Evolutionary conservation across 2,113 vertebrate genomes (phyloP).

Genomic region (Periophthalmus modestus): DNA sequence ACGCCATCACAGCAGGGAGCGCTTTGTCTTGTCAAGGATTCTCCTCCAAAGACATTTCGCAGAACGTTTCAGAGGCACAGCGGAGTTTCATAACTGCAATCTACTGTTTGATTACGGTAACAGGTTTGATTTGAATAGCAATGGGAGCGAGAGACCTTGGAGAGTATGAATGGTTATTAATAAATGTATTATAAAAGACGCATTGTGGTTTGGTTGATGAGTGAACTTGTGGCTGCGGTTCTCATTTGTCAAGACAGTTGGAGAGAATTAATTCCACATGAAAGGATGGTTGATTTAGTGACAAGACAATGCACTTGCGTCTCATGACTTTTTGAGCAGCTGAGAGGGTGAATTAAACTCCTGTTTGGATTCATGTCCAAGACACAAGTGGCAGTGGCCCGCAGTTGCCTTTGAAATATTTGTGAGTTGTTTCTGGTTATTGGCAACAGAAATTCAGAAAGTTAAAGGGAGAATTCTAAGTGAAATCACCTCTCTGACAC

Average conservation of each 20-base stretch:
- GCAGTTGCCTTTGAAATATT: not conserved
- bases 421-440: not conserved
- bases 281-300: constrained; percentile 52
- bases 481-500: too few relatives aligned
- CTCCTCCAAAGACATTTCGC: constrained; percentile 32
- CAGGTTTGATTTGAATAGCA: constrained; percentile 40
- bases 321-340: constrained; percentile 68
- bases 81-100: constrained; percentile 23
- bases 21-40: constrained; percentile 42
- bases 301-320: constrained; percentile 70
- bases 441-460: not conserved
- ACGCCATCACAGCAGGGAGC: constrained; percentile 46
- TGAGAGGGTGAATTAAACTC: constrained; percentile 28
- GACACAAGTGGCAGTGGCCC: not conserved
- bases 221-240: constrained; percentile 41
- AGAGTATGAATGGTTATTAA: constrained; percentile 28
- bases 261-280: constrained; percentile 59
- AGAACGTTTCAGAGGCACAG: not conserved
- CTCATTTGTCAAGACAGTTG: constrained; percentile 34
- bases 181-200: constrained; percentile 18
- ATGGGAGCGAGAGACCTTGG: constrained; percentile 8
- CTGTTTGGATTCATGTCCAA: not conserved
- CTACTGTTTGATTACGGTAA: constrained; percentile 46
- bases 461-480: not conserved
- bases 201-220: constrained; percentile 27